phyloP scores from a whole-genome alignment of 2,888 invertebrate species.

The Brachylomia viminalis region DNA sequence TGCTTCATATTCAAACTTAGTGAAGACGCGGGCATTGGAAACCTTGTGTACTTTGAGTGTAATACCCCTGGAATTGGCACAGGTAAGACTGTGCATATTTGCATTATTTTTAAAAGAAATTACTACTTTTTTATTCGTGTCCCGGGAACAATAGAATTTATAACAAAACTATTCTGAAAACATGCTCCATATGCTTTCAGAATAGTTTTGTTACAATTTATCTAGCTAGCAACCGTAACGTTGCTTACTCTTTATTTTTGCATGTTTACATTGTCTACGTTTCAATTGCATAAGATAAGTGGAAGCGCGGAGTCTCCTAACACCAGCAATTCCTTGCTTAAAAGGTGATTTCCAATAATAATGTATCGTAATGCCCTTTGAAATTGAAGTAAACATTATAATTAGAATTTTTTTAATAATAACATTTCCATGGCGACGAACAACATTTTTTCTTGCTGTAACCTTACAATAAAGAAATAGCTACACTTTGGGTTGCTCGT shows the following conservation, averaged over 20 bases:
- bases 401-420: too few relatives aligned
- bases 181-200: slow-evolving; percentile 11
- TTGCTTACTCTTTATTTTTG: too few relatives aligned
- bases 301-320: too few relatives aligned
- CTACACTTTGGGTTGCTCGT: slow-evolving; percentile 4
- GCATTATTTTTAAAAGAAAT: slow-evolving; percentile 18
- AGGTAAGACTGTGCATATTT: background rate
- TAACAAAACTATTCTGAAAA: too few relatives aligned
- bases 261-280: too few relatives aligned
- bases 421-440: slow-evolving; percentile 4
- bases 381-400: too few relatives aligned
- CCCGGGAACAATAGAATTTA: slow-evolving; percentile 19
- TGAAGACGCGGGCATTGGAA: slow-evolving; percentile 34
- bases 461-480: slow-evolving; percentile 6
- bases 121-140: background rate
- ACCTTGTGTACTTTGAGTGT: slow-evolving; percentile 15
- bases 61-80: slow-evolving; percentile 12
- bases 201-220: slow-evolving; percentile 14
- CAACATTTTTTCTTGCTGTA: background rate
- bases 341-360: too few relatives aligned
- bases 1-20: slow-evolving; percentile 50
- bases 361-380: too few relatives aligned
- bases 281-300: too few relatives aligned
- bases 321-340: too few relatives aligned
- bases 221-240: background rate